phyloP scores from a whole-genome alignment of 92 coral and sea anemone species.

The Umimayanthus chanpuru region DNA sequence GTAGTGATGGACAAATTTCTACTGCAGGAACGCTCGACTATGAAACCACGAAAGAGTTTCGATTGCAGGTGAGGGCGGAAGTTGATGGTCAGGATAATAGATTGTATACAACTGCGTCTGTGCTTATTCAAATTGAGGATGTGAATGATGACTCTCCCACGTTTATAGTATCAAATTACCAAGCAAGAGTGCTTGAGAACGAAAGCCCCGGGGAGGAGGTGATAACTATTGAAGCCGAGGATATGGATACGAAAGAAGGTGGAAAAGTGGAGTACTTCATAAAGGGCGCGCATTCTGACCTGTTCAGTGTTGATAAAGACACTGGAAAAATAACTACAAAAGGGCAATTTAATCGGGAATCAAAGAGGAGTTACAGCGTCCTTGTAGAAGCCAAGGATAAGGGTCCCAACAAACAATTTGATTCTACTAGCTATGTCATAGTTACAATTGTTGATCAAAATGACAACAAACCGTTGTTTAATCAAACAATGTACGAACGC shows the following conservation, averaged over 20 bases:
- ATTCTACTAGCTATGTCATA: slow-evolving; percentile 50
- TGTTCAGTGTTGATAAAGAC: slow-evolving; percentile 41
- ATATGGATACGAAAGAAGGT: slow-evolving; percentile 62
- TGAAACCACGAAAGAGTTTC: slow-evolving; percentile 62
- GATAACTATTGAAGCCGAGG: slow-evolving; percentile 83
- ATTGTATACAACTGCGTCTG: slow-evolving; percentile 72
- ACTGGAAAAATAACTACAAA: slow-evolving; percentile 67
- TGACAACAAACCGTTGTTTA: slow-evolving; percentile 78
- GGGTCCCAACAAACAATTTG: slow-evolving; percentile 48
- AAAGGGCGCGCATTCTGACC: neutral
- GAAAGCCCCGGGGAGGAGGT: slow-evolving; percentile 57
- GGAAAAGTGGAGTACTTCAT: slow-evolving; percentile 62
- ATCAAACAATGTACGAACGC: slow-evolving; percentile 48
- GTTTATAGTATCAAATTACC: slow-evolving; percentile 78
- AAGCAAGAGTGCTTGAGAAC: slow-evolving; percentile 89
- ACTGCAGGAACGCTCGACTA: slow-evolving; percentile 77
- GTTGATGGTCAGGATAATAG: slow-evolving; percentile 51
- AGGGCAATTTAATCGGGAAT: slow-evolving; percentile 72
- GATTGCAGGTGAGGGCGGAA: slow-evolving; percentile 79
- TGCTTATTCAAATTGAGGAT: slow-evolving; percentile 61
- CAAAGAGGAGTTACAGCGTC: slow-evolving; percentile 45
- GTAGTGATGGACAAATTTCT: slow-evolving; percentile 68
- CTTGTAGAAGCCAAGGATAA: slow-evolving; percentile 61
- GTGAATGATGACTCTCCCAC: slow-evolving; percentile 90
- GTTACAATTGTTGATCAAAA: slow-evolving; percentile 85